Percentiles rank a stretch among this genome's conserved stretches.
phyloP scores from a whole-genome alignment of 1,140 invertebrate genomes.

The Ceratina calcarata region DNA sequence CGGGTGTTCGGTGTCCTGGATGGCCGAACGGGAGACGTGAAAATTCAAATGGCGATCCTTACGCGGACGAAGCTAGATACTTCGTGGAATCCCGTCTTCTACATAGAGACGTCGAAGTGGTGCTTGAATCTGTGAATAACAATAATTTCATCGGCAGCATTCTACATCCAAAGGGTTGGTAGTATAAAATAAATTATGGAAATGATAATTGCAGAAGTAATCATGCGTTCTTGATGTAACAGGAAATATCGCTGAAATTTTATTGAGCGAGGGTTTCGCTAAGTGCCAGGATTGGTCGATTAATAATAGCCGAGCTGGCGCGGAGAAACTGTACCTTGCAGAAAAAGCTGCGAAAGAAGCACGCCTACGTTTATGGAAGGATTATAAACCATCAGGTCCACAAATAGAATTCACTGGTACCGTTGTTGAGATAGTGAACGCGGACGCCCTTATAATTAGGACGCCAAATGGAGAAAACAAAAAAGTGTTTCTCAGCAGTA shows the following conservation, averaged over 20 bases:
- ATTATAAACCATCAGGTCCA: slow-evolving; percentile 86
- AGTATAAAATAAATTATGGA: neutral
- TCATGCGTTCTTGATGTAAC: slow-evolving; percentile 10
- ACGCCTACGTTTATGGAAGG: slow-evolving; percentile 93
- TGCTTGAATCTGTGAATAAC: slow-evolving; percentile 95
- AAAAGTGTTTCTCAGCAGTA: slow-evolving; percentile 97
- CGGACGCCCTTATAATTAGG: slow-evolving; percentile 94
- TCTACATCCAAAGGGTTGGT: slow-evolving; percentile 90
- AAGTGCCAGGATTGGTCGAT: slow-evolving; percentile 99
- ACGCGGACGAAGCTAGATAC: slow-evolving; percentile 91
- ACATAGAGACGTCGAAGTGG: slow-evolving; percentile 95
- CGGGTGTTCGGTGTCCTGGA: slow-evolving; percentile 93
- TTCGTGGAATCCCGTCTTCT: slow-evolving; percentile 95
- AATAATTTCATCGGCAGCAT: slow-evolving; percentile 97
- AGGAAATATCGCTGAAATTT: slow-evolving; percentile 97
- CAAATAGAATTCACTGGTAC: slow-evolving; percentile 90
- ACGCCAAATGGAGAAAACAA: slow-evolving; percentile 88
- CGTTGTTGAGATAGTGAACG: slow-evolving; percentile 95
- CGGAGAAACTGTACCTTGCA: slow-evolving; percentile 89
- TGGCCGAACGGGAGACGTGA: slow-evolving; percentile 83
- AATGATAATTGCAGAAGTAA: neutral
- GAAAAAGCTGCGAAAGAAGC: slow-evolving; percentile 95
- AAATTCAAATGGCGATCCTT: slow-evolving; percentile 82
- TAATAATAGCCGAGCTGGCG: slow-evolving; percentile 90
- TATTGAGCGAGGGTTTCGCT: slow-evolving; percentile 95